Conservation (phyloP, 1,140 invertebrate species). For the Branchinecta lindahli region DNA sequence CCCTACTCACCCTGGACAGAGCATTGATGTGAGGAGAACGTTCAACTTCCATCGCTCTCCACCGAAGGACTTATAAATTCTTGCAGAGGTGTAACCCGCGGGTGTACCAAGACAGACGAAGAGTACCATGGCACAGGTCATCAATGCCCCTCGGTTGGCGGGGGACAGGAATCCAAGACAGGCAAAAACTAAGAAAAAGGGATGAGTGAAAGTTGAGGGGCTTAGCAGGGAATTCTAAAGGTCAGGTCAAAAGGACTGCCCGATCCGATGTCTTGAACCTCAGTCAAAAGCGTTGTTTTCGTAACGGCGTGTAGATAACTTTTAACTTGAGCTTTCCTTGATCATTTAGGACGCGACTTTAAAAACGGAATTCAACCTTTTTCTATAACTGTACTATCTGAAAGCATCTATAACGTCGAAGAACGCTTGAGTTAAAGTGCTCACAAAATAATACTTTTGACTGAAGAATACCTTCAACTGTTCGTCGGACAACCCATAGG, state of each 20-base stretch:
- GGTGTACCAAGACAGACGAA: constrained; percentile 89
- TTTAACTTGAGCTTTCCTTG: too few species aligned
- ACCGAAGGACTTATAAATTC: constrained; percentile 95
- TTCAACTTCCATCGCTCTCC: constrained; percentile 98
- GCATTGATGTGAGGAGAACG: constrained; percentile 82
- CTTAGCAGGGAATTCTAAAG: background rate
- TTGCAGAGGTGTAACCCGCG: constrained; percentile 86
- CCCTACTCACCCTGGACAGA: constrained; percentile 70
- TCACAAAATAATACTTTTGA: too few species aligned
- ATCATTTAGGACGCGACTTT: too few species aligned
- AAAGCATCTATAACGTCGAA: too few species aligned
- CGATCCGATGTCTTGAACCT: too few species aligned
- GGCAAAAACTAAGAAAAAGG: constrained; percentile 60
- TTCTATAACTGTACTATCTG: too few species aligned
- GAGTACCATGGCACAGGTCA: constrained; percentile 91
- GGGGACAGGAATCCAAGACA: constrained; percentile 95
- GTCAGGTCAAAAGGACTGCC: constrained; percentile 16
- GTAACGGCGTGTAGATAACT: too few species aligned
- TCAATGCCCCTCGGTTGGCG: constrained; percentile 90
- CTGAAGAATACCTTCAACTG: too few species aligned
- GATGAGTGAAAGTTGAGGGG: constrained; percentile 7
- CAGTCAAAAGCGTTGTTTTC: too few species aligned
- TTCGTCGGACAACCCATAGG: too few species aligned
- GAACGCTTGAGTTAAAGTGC: too few species aligned
- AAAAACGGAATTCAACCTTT: too few species aligned